These are phyloP conservation scores for Calosoma granatense DNA, from an alignment of 1,140 invertebrate genomes.

Conservation along the genomic window DNA sequence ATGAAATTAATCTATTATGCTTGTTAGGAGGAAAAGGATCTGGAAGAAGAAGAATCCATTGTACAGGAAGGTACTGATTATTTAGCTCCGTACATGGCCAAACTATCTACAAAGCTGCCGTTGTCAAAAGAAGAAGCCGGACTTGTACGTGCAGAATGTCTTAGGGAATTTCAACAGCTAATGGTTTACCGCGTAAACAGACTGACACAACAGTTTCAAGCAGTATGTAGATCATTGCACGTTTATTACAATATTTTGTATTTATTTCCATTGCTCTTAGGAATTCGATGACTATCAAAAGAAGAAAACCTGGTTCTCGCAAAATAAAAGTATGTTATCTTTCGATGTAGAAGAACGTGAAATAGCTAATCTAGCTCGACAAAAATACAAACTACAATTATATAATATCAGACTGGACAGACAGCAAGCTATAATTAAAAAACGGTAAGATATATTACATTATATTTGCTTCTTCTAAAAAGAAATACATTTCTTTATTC, in stretches of 20 bases:
- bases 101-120: constrained; percentile 31
- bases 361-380: not conserved
- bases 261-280: not conserved
- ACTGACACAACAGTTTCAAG: constrained; percentile 41
- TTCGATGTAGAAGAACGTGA: not conserved
- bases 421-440: not conserved
- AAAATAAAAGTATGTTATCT: not conserved
- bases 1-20: too few species aligned
- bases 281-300: not conserved
- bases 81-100: constrained; percentile 45
- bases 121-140: constrained; percentile 33
- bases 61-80: constrained; percentile 37
- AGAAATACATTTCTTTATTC: too few species aligned
- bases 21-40: constrained; percentile 19
- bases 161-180: constrained; percentile 43
- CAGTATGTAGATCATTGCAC: constrained; percentile 24
- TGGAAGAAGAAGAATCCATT: constrained; percentile 23
- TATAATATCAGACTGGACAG: not conserved
- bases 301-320: not conserved
- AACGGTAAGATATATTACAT: not conserved
- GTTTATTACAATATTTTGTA: not conserved
- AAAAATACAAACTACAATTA: constrained; percentile 1
- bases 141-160: constrained; percentile 36
- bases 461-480: too few species aligned
- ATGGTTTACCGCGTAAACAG: constrained; percentile 40